phyloP scores from a whole-genome alignment of 2,113 vertebrate species.

The Scomber japonicus region DNA sequence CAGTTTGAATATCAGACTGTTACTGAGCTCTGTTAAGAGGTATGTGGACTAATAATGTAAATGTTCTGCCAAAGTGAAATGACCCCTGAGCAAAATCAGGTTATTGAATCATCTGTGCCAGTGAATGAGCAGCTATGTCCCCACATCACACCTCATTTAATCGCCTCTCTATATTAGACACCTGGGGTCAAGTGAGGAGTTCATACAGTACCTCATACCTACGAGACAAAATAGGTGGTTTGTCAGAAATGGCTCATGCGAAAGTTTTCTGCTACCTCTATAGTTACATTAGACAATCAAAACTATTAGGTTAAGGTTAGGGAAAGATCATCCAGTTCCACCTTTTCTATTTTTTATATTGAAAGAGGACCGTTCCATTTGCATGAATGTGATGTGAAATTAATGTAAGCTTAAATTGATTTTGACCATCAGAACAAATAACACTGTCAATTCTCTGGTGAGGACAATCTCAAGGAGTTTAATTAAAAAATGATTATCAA shows the following conservation, averaged over 20 bases:
- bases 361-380: too few species aligned
- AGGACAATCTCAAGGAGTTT: too few species aligned
- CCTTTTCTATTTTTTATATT: too few species aligned
- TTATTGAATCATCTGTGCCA: slow-evolving; percentile 29
- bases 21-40: slow-evolving; percentile 15
- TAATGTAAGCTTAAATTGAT: too few species aligned
- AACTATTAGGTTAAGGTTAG: too few species aligned
- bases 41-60: neutral
- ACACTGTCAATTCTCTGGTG: too few species aligned
- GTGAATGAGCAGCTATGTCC: slow-evolving; percentile 1
- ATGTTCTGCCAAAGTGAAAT: slow-evolving; percentile 18
- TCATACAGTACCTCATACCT: neutral
- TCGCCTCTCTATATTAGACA: slow-evolving; percentile 33
- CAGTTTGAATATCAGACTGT: slow-evolving; percentile 1
- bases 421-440: too few species aligned
- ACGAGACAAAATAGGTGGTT: slow-evolving; percentile 15
- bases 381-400: too few species aligned
- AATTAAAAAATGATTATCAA: too few species aligned
- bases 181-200: neutral
- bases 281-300: neutral
- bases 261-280: neutral
- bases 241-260: neutral
- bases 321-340: too few species aligned
- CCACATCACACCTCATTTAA: slow-evolving; percentile 48
- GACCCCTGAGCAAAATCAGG: slow-evolving; percentile 31